These are phyloP conservation scores for Contarinia nasturtii DNA, from an alignment of 1,140 invertebrate genomes.

Conservation along the genomic window DNA sequence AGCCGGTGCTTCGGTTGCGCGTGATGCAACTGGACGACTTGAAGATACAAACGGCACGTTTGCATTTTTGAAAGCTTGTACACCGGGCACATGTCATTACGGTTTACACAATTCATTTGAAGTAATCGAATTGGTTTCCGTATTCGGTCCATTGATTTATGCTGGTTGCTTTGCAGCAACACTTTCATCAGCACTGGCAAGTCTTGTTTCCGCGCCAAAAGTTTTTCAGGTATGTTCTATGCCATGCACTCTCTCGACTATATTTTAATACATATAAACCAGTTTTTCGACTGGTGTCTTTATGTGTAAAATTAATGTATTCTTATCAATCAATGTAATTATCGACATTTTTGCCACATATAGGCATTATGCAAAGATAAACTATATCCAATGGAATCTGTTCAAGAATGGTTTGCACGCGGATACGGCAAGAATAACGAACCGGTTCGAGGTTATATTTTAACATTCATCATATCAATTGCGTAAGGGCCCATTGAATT, in stretches of 20 bases:
- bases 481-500: constrained; percentile 62
- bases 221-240: constrained; percentile 54
- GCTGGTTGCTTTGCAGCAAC: constrained; percentile 94
- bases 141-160: constrained; percentile 81
- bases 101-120: constrained; percentile 48
- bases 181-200: constrained; percentile 85
- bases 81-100: constrained; percentile 32
- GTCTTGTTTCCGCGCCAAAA: constrained; percentile 87
- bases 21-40: constrained; percentile 56
- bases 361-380: constrained; percentile 86
- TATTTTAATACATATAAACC: neutral
- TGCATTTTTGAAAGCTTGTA: constrained; percentile 27
- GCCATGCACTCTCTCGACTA: neutral
- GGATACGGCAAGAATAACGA: constrained; percentile 83
- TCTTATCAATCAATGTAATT: neutral
- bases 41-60: constrained; percentile 30
- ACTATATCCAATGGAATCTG: no score
- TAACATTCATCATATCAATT: constrained; percentile 79
- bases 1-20: constrained; percentile 46
- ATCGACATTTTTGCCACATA: neutral
- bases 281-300: no score
- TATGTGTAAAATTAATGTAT: neutral
- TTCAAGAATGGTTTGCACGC: constrained; percentile 75
- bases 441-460: constrained; percentile 75
- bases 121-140: constrained; percentile 81